A percentile compares a stretch with the other conserved stretches of the same genome.
Evolutionary conservation across 2,113 vertebrate species (phyloP).

Genomic region (Tylochromis polylepis): DNA sequence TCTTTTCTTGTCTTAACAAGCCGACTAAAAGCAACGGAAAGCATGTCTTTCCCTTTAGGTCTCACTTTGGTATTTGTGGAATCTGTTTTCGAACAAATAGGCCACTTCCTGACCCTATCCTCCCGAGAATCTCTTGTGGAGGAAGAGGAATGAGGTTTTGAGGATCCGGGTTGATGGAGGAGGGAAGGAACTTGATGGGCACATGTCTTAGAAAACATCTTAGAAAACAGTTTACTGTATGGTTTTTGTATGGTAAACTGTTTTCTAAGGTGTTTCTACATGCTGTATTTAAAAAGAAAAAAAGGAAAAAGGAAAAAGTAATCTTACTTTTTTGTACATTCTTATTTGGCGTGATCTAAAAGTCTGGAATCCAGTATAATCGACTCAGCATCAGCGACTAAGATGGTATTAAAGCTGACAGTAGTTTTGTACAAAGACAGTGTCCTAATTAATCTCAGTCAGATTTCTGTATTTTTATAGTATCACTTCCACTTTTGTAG

Average conservation of each 20-base stretch:
- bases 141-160: conserved; percentile 27
- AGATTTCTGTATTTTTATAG: background rate
- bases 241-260: background rate
- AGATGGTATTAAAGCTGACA: background rate
- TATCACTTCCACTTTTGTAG: background rate
- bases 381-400: background rate
- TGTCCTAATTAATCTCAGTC: background rate
- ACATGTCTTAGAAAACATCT: background rate
- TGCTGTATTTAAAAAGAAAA: background rate
- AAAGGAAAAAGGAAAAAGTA: no score
- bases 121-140: conserved; percentile 39
- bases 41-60: conserved; percentile 56
- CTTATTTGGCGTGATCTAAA: background rate
- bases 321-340: background rate
- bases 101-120: conserved; percentile 70
- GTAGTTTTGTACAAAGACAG: background rate
- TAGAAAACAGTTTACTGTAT: background rate
- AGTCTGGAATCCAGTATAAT: background rate
- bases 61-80: conserved; percentile 78
- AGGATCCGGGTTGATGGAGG: background rate
- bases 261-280: background rate
- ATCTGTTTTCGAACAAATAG: conserved; percentile 78
- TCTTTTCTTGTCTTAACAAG: conserved; percentile 50
- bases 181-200: background rate
- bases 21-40: conserved; percentile 41